Base-by-base conservation (phyloP, 23 tunicate species). In the Ciona savignyi region DNA sequence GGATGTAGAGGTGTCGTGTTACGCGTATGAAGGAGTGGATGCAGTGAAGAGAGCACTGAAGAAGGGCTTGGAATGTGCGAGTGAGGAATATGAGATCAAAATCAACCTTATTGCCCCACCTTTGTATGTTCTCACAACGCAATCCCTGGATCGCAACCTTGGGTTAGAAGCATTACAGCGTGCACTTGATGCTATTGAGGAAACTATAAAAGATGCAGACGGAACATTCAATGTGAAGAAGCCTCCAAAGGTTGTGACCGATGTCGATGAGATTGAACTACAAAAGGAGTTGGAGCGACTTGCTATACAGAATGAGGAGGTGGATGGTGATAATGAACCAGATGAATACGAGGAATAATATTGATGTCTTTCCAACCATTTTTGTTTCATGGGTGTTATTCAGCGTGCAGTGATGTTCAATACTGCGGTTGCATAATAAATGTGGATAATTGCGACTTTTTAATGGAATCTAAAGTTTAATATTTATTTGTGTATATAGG, bases 61-160 rank as follows among this genome's bases (percentile, higher is more conserved):
- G 68, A 83, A 66, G 34, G 99, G 99, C 42, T 25, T 94, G 30
- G 95, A 83, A 48, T 94, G 99, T 70, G 81, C 95, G 4, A 83
- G 89, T 33, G 99, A 94, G 71, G 95, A 87, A 49, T 86, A 86
- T 65, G 68, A 76, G 9, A 83, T 94, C 49, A 94, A 94, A 68
- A 94, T 94, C 30, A 86, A 94, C 70, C 79, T 94, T n/a, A 86
- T 86, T 33, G 99, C 99, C 27, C 99, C 99, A 9, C 99, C 99
- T 0, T 24, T 83, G 28, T 94, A 94, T 72, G 94, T 94, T 26
- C 63, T 88, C 31, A 94, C 99, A 29, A 94, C 99, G 4, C 90
- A 83, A 71, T 78, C 99, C 3, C 70, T 83, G 42, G 99, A 94
- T 70, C 79, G 89, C 1, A 77, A 64, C 28, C 63, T 74, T 2